These are phyloP conservation scores for Agonum fuliginosum DNA, from an alignment of 2,888 invertebrate genomes.

Conservation along the genomic window DNA sequence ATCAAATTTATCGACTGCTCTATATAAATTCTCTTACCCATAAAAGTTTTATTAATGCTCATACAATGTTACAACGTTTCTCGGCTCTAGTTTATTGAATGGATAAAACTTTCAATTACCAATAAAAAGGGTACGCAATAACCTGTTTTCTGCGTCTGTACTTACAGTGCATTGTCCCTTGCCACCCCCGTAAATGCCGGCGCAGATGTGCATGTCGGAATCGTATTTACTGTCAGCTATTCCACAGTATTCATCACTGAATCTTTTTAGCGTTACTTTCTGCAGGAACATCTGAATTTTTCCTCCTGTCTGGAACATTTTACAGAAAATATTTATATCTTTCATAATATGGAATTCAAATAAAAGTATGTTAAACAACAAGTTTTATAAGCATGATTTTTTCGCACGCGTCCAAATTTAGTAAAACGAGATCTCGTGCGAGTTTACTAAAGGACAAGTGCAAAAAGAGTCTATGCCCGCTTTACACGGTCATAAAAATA, in stretches of 20 bases:
- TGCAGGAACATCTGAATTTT: slow-evolving; percentile 69
- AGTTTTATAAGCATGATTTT: too few relatives aligned
- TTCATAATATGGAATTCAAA: too few relatives aligned
- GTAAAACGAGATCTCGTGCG: too few relatives aligned
- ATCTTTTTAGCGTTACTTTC: slow-evolving; percentile 70
- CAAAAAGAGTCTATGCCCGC: too few relatives aligned
- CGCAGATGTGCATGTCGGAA: slow-evolving; percentile 71
- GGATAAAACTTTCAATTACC: neutral
- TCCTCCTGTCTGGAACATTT: slow-evolving; percentile 69
- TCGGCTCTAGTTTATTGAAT: slow-evolving; percentile 8
- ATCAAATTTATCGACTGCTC: slow-evolving; percentile 17
- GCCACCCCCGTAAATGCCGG: slow-evolving; percentile 72
- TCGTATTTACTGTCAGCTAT: slow-evolving; percentile 67
- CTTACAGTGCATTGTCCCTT: slow-evolving; percentile 72
- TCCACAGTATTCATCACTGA: slow-evolving; percentile 70
- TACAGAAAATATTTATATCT: neutral
- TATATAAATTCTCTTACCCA: slow-evolving; percentile 11
- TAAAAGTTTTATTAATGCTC: slow-evolving; percentile 17
- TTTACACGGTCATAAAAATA: too few relatives aligned
- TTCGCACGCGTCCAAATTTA: too few relatives aligned
- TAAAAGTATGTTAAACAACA: too few relatives aligned
- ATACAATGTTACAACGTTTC: slow-evolving; percentile 6
- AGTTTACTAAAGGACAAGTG: too few relatives aligned
- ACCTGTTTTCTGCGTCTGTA: too few relatives aligned
- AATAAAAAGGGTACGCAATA: slow-evolving; percentile 1